Base-by-base conservation (phyloP, 2,113 vertebrate genomes). In the Lepus europaeus region DNA sequence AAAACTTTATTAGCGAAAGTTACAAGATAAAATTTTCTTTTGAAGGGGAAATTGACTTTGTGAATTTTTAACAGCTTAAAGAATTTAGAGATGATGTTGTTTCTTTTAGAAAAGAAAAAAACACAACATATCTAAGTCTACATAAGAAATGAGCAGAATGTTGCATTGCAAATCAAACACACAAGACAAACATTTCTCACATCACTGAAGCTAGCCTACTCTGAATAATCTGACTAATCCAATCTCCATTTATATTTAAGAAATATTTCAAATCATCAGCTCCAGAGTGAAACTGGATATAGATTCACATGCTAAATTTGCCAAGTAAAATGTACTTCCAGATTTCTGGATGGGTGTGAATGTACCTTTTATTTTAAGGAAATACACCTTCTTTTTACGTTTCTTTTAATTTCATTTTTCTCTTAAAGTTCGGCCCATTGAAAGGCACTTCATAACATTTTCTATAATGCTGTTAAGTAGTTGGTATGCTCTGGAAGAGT, bases 221-320 rank as follows among this genome's bases (percentile, higher is more conserved):
- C 25, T 79, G 31, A n/a, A 2, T 6, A 89, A 93, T 80, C 84
- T 45, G 33, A 88, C 20, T n/a, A 90, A 74, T 81, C 66, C 23
- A 78, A 87, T 70, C 73, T 36, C 25, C 31, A 87, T 61, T 87
- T 87, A 59, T 22, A 33, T 22, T 53, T 63, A 16, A 87, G 45
- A 94, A 88, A 31, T 25, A 45, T 85, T 69, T 76, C 8, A 89
- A 63, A 78, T 53, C 39, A 90, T 68, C 53, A 91, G 49, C 31
- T 68, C 22, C 20, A 27, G 7, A 78, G 53, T 83, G 14, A 27
- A 61, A 73, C 13, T 59, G 51, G 12, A 6, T 36, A 11, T 45
- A 51, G n/a, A 53, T 3, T 0, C 22, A 23, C 16, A 51, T 87
- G 31, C 14, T 78, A 79, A 83, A 83, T 74, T 79, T 84, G 9